These are phyloP conservation scores for Steinernema feltiae DNA, from an alignment of 1,140 invertebrate species.

Conservation along the genomic window DNA sequence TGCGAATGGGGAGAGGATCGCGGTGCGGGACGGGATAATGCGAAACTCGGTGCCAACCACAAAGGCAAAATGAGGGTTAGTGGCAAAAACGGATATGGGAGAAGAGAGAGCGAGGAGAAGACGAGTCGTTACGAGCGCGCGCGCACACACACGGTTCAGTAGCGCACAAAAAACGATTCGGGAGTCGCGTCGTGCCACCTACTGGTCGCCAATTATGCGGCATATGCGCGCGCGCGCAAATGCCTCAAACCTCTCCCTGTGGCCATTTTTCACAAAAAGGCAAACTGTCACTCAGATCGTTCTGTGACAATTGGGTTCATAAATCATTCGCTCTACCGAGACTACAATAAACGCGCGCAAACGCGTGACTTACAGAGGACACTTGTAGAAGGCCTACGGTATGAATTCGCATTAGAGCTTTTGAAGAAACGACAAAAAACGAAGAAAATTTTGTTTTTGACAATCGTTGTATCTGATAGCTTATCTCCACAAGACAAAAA, in stretches of 20 bases:
- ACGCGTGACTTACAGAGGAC: too few species aligned
- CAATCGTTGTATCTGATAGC: too few species aligned
- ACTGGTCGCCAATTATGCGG: conserved; percentile 13
- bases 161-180: background rate
- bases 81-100: conserved; percentile 10
- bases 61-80: conserved; percentile 5
- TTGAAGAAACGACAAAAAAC: too few species aligned
- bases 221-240: background rate
- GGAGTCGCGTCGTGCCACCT: conserved; percentile 13
- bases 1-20: background rate
- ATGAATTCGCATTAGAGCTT: too few species aligned
- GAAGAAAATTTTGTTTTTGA: too few species aligned
- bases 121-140: conserved; percentile 2
- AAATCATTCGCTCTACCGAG: too few species aligned
- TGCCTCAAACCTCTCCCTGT: background rate
- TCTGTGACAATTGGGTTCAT: background rate
- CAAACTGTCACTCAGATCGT: background rate
- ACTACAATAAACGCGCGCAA: too few species aligned
- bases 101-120: conserved; percentile 1
- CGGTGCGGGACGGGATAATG: conserved; percentile 1
- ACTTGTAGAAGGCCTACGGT: too few species aligned
- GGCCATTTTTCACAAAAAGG: background rate
- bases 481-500: too few species aligned
- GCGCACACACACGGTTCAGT: conserved; percentile 1
- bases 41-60: conserved; percentile 13